Percentiles rank a stretch among this genome's conserved stretches.
Conservation (phyloP, 1,140 invertebrate species). For the Rhyacophila brunnea region DNA sequence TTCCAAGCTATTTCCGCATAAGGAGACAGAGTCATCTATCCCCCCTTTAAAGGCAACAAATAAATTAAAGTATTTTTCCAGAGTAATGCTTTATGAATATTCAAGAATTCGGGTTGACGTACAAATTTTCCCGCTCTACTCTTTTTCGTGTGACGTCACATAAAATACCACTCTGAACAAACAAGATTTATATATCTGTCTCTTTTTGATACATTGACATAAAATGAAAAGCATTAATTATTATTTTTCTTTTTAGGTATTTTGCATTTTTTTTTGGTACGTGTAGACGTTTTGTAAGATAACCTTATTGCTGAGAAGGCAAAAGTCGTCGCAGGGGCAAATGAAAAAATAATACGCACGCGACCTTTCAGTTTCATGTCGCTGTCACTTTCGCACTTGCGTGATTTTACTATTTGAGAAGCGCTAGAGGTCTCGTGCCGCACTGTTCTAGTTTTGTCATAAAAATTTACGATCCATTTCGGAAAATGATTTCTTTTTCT, state of each 20-base stretch:
- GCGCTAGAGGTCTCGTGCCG: constrained; percentile 12
- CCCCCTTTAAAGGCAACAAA: constrained; percentile 15
- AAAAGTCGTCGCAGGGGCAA: constrained; percentile 23
- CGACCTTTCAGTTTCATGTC: constrained; percentile 26
- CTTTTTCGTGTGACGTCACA: background rate
- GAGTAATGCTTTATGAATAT: constrained; percentile 25
- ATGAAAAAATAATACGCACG: constrained; percentile 37
- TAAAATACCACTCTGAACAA: too few species aligned
- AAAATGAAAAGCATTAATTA: too few species aligned
- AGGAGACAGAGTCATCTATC: too few species aligned
- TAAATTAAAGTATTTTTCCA: constrained; percentile 24
- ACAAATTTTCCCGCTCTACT: background rate
- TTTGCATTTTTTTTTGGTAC: constrained; percentile 10
- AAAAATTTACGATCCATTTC: constrained; percentile 37
- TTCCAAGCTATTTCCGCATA: too few species aligned
- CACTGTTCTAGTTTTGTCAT: constrained; percentile 25
- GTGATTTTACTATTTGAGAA: background rate
- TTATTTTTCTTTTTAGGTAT: background rate
- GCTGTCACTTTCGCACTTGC: constrained; percentile 13
- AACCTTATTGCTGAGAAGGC: constrained; percentile 34
- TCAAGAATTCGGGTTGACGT: constrained; percentile 13
- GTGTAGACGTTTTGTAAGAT: constrained; percentile 13
- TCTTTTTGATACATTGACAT: too few species aligned
- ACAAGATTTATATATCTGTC: too few species aligned
- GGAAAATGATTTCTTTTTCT: constrained; percentile 37